Evolutionary conservation across 2,797 vertebrate genomes (phyloP), one percentile per base, ranked within the genome.

Genomic region (Anableps anableps): DNA sequence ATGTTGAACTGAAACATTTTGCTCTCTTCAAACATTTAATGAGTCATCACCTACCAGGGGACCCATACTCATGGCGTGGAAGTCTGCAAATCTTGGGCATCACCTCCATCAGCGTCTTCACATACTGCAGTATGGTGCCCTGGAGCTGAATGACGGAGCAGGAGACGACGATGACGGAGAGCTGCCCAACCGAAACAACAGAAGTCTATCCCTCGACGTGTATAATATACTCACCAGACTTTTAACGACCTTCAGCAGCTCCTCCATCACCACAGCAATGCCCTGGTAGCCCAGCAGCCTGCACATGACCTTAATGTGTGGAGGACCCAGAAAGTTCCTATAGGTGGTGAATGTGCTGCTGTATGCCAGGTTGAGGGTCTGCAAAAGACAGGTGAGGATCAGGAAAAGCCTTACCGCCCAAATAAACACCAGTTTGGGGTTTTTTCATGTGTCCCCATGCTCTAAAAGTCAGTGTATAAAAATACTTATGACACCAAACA

Each of bases 1-100:
- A 13, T 55, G 53, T 26, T 55, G 53, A 55, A 55, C 3, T 53
- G n/a, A 58, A 9, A 58, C 21, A 58, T 29, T 23, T n/a, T 58
- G 23, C 23, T 29, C 55, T n/a, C 10, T 5, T 58, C 55, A n/a
- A 29, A 58, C n/a, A 60, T 34, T 34, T 16, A 34, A 0, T 9
- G 13, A 0, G 17, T 21, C 29, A 53, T 36, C 41, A 75, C 87
- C 91, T 62, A 98, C 99, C 99, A 93, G 99, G 99, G 66, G 99
- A 99, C 70, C 99, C 99, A 0, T 99, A 99, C 80, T 99, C 99
- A 0, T 99, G 98, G 10, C 99, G 97, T 19, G 99, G 99, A 76
- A 99, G 93, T 77, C 99, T 95, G 86, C 99, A 99, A 81, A 99
- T 99, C 94, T 99, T 99, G 75, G 99, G 99, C 99, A 99, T 99